These are phyloP conservation scores for Crossocerus cetratus DNA, from an alignment of 2,888 invertebrate genomes.

Conservation along the genomic window DNA sequence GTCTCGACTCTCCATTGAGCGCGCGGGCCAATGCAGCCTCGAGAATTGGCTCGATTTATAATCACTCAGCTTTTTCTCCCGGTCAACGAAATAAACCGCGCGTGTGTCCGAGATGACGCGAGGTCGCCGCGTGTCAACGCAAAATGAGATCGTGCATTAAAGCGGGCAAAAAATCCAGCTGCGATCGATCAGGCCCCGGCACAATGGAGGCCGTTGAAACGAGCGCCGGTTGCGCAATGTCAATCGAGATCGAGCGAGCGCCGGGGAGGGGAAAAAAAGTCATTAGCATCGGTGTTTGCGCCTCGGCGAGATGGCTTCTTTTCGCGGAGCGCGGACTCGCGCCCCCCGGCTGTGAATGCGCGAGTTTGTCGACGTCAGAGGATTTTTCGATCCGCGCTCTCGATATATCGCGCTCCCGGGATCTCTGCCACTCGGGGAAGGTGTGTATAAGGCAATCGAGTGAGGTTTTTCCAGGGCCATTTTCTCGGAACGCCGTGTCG, in stretches of 20 bases:
- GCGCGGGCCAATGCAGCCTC: too few relatives aligned
- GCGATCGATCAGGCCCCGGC: conserved; percentile 23
- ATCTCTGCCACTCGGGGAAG: neutral
- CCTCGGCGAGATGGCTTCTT: too few relatives aligned
- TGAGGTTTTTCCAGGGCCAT: neutral
- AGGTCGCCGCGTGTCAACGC: too few relatives aligned
- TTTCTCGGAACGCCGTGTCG: conserved; percentile 6
- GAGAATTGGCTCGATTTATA: neutral
- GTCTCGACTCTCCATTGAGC: too few relatives aligned
- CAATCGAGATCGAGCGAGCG: too few relatives aligned
- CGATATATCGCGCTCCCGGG: too few relatives aligned
- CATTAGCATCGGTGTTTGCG: conserved; percentile 8
- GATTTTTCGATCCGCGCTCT: too few relatives aligned
- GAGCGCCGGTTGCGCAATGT: neutral
- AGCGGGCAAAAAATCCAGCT: too few relatives aligned
- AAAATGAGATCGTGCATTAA: too few relatives aligned
- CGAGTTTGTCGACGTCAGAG: too few relatives aligned
- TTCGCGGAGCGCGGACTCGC: too few relatives aligned
- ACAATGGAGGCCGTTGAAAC: conserved; percentile 36
- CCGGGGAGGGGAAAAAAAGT: conserved; percentile 1
- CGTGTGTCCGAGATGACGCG: neutral
- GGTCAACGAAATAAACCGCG: neutral
- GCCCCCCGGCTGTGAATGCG: too few relatives aligned
- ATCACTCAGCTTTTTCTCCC: neutral
- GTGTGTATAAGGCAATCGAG: conserved; percentile 22